Conservation (phyloP, 1,140 invertebrate genomes). For the Hestina assimilis region DNA sequence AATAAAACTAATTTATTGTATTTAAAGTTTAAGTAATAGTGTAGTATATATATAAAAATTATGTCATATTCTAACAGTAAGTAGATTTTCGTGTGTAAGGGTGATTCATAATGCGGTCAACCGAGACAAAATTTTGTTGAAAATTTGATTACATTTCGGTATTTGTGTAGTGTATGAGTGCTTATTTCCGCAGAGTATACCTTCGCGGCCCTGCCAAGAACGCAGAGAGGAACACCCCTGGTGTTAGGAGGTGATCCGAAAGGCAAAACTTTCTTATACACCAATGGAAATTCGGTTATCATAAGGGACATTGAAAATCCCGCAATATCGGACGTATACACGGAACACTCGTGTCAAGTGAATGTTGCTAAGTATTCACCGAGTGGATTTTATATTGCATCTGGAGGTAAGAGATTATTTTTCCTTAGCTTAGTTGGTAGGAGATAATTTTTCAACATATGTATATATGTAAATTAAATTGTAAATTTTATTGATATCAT, state of each 20-base stretch:
- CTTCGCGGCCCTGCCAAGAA: slow-evolving; percentile 95
- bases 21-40: slow-evolving; percentile 40
- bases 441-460: neutral
- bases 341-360: slow-evolving; percentile 96
- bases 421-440: neutral
- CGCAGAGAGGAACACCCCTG: slow-evolving; percentile 94
- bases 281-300: slow-evolving; percentile 98
- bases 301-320: slow-evolving; percentile 98
- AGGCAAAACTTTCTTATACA: slow-evolving; percentile 98
- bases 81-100: slow-evolving; percentile 29
- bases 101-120: slow-evolving; percentile 16
- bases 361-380: slow-evolving; percentile 99
- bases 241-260: slow-evolving; percentile 97
- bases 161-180: slow-evolving; percentile 18
- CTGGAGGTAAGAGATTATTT: slow-evolving; percentile 86
- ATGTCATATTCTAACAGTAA: slow-evolving; percentile 76
- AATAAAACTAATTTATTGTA: slow-evolving; percentile 43
- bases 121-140: slow-evolving; percentile 5
- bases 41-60: slow-evolving; percentile 43
- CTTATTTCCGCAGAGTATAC: slow-evolving; percentile 85
- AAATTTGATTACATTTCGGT: neutral
- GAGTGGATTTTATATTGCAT: slow-evolving; percentile 98
- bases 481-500: too few species aligned
- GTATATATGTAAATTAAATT: too few species aligned
- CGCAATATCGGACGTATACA: slow-evolving; percentile 95